Percentiles rank a stretch among this genome's conserved stretches.
These are phyloP conservation scores for Trigoniulus corallinus DNA, from an alignment of 1,140 invertebrate species.

Conservation along the genomic window DNA sequence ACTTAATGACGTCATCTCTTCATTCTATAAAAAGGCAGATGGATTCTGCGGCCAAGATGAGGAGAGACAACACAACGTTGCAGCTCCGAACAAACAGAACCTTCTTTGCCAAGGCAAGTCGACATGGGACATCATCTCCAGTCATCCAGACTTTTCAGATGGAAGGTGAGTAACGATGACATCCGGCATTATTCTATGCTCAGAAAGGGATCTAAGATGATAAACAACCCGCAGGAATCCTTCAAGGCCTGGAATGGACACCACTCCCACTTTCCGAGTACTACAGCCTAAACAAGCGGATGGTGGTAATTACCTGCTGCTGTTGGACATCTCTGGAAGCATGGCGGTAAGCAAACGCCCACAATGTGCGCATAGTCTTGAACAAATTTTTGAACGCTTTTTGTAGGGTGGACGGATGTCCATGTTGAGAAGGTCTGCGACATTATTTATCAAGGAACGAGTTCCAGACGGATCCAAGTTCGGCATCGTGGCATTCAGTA, in stretches of 20 bases:
- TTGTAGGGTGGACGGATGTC: slow-evolving; percentile 13
- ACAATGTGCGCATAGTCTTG: neutral
- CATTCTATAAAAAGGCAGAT: no score
- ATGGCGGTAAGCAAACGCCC: slow-evolving; percentile 13
- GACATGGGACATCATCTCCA: slow-evolving; percentile 16
- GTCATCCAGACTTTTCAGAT: slow-evolving; percentile 16
- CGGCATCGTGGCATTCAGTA: slow-evolving; percentile 13
- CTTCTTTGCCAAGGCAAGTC: slow-evolving; percentile 16
- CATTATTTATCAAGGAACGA: slow-evolving; percentile 10
- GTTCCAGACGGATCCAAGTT: slow-evolving; percentile 11
- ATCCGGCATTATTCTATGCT: neutral
- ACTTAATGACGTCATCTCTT: neutral
- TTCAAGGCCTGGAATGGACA: neutral
- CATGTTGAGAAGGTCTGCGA: slow-evolving; percentile 12
- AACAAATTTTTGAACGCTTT: neutral
- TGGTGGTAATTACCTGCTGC: slow-evolving; percentile 10
- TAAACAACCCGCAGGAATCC: no score
- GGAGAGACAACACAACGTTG: slow-evolving; percentile 2
- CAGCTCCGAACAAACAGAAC: slow-evolving; percentile 26
- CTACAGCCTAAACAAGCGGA: slow-evolving; percentile 9
- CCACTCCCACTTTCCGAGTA: slow-evolving; percentile 9
- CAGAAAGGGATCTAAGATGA: neutral
- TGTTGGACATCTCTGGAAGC: slow-evolving; percentile 15
- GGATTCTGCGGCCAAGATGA: slow-evolving; percentile 2
- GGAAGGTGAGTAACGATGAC: neutral